Percentiles rank a stretch among this genome's conserved stretches.
phyloP scores from a whole-genome alignment of 2,888 invertebrate species.

The Exephanes ischioxanthus region DNA sequence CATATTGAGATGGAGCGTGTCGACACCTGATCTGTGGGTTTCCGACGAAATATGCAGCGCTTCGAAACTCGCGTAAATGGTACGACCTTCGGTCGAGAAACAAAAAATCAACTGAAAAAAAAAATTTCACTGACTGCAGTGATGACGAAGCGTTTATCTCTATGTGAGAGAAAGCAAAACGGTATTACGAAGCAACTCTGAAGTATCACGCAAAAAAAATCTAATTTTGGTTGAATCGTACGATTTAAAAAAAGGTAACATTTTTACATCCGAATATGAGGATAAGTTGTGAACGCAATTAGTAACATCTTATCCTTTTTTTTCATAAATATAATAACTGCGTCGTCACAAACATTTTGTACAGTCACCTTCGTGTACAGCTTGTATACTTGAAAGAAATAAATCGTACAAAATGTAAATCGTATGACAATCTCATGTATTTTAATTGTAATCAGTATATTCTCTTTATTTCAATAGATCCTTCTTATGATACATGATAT shows the following conservation, averaged over 20 bases:
- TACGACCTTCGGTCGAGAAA: background rate
- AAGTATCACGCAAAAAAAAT: background rate
- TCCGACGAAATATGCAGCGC: background rate
- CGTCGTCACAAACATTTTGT: constrained; percentile 43
- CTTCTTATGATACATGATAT: constrained; percentile 71
- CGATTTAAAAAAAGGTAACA: background rate
- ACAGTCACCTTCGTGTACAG: constrained; percentile 19
- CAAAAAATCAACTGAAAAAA: background rate
- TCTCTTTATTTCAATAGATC: constrained; percentile 71
- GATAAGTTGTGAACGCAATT: background rate
- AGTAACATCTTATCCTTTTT: no score
- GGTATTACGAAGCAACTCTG: background rate
- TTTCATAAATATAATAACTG: background rate
- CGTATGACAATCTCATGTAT: background rate
- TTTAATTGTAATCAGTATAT: constrained; percentile 66
- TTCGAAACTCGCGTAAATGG: no score
- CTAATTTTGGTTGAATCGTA: background rate
- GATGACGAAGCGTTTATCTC: constrained; percentile 5
- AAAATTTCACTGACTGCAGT: background rate
- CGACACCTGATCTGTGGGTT: background rate
- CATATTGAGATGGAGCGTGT: background rate
- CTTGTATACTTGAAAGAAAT: constrained; percentile 13
- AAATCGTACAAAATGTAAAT: constrained; percentile 26
- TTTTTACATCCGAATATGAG: background rate
- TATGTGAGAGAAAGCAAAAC: background rate